Conservation (phyloP, 1,140 invertebrate species). For the Diachasmimorpha longicaudata region DNA sequence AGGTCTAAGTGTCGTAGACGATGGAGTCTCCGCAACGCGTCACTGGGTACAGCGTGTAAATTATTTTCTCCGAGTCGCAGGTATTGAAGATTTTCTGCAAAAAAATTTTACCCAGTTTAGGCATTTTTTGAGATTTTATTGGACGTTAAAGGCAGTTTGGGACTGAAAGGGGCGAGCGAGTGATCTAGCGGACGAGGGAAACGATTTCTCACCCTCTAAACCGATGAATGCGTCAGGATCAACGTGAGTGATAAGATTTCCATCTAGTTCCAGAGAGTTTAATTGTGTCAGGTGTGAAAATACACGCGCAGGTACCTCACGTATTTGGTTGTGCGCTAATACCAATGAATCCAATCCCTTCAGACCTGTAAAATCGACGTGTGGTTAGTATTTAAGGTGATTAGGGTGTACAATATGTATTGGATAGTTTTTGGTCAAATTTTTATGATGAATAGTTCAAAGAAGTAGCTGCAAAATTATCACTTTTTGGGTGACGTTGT, state of each 20-base stretch:
- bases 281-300: conserved; percentile 80
- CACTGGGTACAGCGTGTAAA: conserved; percentile 80
- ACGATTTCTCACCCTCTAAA: conserved; percentile 74
- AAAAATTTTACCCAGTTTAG: too few species aligned
- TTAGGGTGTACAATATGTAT: too few species aligned
- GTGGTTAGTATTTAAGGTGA: neutral
- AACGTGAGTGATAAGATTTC: conserved; percentile 80
- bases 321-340: conserved; percentile 82
- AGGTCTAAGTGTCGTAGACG: conserved; percentile 87
- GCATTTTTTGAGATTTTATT: too few species aligned
- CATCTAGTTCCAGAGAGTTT: conserved; percentile 85
- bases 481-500: too few species aligned
- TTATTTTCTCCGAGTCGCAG: conserved; percentile 85
- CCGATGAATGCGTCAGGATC: conserved; percentile 84
- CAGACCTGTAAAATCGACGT: conserved; percentile 65
- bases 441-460: too few species aligned
- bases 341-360: conserved; percentile 80
- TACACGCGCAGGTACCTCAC: conserved; percentile 76
- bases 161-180: too few species aligned
- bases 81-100: conserved; percentile 84
- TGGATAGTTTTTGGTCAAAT: too few species aligned
- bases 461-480: too few species aligned
- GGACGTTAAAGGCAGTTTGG: too few species aligned
- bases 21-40: conserved; percentile 79
- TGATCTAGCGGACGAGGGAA: too few species aligned